These are phyloP conservation scores for Heliocidaris tuberculata DNA, from an alignment of 35 echinoderm and acorn worm species.

Conservation along the genomic window DNA sequence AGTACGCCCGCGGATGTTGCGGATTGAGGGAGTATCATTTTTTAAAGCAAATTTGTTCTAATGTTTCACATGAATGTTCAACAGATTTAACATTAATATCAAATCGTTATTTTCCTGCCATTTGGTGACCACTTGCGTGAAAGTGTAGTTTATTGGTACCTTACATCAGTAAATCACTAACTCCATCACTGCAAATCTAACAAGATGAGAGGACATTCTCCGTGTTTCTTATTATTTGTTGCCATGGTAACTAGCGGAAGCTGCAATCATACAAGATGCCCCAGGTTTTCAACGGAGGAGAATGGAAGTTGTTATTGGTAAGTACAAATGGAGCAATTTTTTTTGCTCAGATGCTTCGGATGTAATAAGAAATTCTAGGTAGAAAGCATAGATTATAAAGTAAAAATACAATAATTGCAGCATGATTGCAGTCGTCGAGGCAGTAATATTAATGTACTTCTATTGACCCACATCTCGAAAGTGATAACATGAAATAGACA, in stretches of 20 bases:
- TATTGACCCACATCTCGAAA: no score
- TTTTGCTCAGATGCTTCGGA: no score
- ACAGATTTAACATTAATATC: not conserved
- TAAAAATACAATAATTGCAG: no score
- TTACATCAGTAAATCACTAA: not conserved
- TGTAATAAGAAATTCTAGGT: no score
- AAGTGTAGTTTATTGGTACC: not conserved
- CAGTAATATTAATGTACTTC: no score
- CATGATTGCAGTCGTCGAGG: no score
- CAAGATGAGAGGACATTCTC: not conserved
- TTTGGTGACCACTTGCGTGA: not conserved
- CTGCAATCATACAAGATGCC: not conserved
- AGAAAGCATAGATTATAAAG: no score
- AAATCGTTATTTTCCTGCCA: not conserved
- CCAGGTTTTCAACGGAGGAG: not conserved
- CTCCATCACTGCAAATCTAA: not conserved
- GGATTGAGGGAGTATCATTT: not conserved
- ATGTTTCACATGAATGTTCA: not conserved
- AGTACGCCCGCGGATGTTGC: not conserved
- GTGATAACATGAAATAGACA: no score
- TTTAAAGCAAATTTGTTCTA: not conserved
- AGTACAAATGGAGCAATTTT: not conserved
- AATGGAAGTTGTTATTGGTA: conserved; percentile 25
- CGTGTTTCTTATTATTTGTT: not conserved
- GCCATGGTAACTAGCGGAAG: not conserved